phyloP scores from a whole-genome alignment of 2,113 vertebrate species.

The Hassar affinis region DNA sequence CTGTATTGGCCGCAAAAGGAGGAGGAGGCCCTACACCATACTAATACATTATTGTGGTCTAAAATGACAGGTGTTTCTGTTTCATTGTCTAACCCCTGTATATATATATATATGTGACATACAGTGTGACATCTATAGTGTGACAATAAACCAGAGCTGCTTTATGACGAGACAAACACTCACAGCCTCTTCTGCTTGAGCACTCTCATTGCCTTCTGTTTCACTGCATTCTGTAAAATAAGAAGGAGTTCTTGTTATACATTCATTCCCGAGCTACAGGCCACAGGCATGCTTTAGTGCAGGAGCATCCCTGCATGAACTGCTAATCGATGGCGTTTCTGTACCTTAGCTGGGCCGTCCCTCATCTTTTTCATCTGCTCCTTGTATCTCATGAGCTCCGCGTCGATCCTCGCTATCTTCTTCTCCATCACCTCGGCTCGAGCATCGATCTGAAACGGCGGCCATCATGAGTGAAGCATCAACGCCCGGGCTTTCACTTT shows the following conservation, averaged over 20 bases:
- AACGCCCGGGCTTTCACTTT: neutral
- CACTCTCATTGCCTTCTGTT: constrained; percentile 95
- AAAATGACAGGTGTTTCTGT: no score
- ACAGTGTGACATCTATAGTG: no score
- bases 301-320: neutral
- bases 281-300: neutral
- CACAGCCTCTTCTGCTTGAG: constrained; percentile 98
- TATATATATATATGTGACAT: no score
- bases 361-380: constrained; percentile 99
- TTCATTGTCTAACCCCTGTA: no score
- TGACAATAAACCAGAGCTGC: neutral
- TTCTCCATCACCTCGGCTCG: constrained; percentile 94
- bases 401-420: constrained; percentile 89
- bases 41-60: no score
- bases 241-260: neutral
- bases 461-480: constrained; percentile 19
- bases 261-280: neutral
- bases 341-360: constrained; percentile 93
- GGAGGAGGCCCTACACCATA: no score
- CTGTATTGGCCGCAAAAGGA: no score
- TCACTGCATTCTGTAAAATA: constrained; percentile 90
- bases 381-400: constrained; percentile 93
- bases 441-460: constrained; percentile 81
- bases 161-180: constrained; percentile 66
- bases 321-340: neutral